Evolutionary conservation across 92 coral and sea anemone genomes (phyloP).

Genomic region (Zoanthus gigantus): DNA sequence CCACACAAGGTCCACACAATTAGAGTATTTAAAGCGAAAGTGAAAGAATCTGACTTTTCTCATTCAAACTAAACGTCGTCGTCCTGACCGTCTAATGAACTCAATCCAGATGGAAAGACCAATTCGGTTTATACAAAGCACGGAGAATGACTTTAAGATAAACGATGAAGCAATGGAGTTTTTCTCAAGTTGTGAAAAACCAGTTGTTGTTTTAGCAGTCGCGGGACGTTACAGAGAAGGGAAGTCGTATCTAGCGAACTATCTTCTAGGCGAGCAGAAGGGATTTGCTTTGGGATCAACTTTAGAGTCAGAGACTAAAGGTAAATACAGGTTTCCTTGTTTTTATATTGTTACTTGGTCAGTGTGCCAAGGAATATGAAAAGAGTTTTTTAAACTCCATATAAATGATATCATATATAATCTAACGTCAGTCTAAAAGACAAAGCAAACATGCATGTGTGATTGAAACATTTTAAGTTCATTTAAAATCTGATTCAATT

Average conservation of each 20-base stretch:
- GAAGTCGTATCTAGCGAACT: conserved; percentile 38
- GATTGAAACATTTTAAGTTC: no score
- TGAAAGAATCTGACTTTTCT: no score
- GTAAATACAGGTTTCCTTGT: not conserved
- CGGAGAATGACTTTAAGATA: conserved; percentile 26
- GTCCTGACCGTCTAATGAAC: not conserved
- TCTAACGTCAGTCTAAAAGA: no score
- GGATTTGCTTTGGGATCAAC: conserved; percentile 37
- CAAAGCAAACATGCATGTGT: no score
- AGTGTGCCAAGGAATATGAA: no score
- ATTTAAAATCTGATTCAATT: no score
- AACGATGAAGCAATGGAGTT: conserved; percentile 20
- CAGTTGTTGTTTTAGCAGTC: conserved; percentile 26
- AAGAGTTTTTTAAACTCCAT: no score
- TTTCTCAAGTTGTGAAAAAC: conserved; percentile 19
- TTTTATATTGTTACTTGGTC: no score
- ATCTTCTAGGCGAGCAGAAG: conserved; percentile 35
- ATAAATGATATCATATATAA: no score
- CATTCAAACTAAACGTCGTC: no score
- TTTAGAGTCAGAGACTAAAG: conserved; percentile 38
- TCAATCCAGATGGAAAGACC: conserved; percentile 5
- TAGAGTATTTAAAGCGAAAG: no score
- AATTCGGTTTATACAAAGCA: conserved; percentile 22
- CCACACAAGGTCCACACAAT: no score
- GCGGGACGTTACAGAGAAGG: conserved; percentile 46